These are phyloP conservation scores for Ginglymostoma cirratum DNA, from an alignment of 2,113 vertebrate species.

Conservation along the genomic window DNA sequence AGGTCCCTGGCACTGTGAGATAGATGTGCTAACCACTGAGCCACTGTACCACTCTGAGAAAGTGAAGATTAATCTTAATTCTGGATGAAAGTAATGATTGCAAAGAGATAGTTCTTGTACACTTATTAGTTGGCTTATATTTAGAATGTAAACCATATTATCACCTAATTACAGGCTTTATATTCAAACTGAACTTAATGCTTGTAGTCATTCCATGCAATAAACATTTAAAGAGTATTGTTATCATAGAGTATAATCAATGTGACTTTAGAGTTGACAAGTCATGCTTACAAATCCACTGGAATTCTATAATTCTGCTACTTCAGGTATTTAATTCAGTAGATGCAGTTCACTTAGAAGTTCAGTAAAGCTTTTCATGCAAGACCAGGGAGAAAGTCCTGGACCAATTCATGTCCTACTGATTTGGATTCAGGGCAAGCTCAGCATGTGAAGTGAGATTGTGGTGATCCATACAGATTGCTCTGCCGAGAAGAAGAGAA, in stretches of 20 bases:
- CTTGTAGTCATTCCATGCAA: neutral
- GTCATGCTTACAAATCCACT: neutral
- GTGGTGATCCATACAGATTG: neutral
- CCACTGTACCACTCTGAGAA: neutral
- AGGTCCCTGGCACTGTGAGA: too few relatives aligned
- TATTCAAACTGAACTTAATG: neutral
- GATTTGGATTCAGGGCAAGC: neutral
- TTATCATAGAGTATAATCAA: neutral
- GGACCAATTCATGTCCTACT: neutral
- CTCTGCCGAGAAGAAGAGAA: neutral
- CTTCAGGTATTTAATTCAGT: neutral
- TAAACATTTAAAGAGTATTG: neutral
- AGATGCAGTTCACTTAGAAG: neutral
- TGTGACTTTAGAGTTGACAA: neutral
- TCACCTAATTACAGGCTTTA: neutral
- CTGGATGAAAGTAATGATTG: neutral
- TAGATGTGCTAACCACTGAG: too few relatives aligned
- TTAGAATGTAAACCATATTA: neutral
- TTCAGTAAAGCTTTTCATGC: neutral
- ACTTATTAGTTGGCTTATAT: neutral
- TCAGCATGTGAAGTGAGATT: neutral
- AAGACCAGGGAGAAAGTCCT: neutral
- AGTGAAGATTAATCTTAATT: neutral
- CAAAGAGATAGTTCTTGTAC: neutral
- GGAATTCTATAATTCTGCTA: neutral